Evolutionary conservation across 2,113 vertebrate genomes (phyloP), one percentile per base, ranked within the genome.

Genomic region (Larimichthys polyactis): DNA sequence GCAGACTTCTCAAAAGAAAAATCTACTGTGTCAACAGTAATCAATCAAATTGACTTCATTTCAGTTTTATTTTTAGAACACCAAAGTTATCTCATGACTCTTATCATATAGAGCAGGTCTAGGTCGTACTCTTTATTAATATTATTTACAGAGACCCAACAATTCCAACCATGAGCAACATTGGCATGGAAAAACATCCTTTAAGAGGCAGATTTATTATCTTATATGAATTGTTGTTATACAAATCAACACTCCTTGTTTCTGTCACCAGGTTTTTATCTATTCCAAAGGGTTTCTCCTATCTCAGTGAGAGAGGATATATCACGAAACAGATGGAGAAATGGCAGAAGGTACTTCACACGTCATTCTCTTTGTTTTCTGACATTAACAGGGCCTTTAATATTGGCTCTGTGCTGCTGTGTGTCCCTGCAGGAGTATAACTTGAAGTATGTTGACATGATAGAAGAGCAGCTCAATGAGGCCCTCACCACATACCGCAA

Each of bases 261-360:
- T 70, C 89, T 73, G 93, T 93, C 44, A 49, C 27, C 87, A 98
- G 97, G 86, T 98, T 98, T 94, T 94, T 97, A 63, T 98, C 97
- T 63, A 98, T 98, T 91, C 97, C 97, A 71, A 98, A 98, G 90
- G 97, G 97, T 0, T 98, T 98, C 95, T 96, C 96, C 0, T 98
- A 97, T 88, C 92, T 98, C 66, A 97, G 96, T 82, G 97, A 98
- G 89, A 96, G 97, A 82, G 96, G 97, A 77, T 97, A 97, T 81
- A 95, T 98, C 80, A 95, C 94, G 75, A 97, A 97, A 86, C 96
- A 98, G 76, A 93, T 98, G 94, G 97, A 98, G 84, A 97, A 96
- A 78, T 98, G 97, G 97, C 96, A 97, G 87, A 97, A 96, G 97
- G 97, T 98, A 95, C 8, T 27, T 6, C 40, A 52, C 8, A 59